A percentile compares a stretch with the other conserved stretches of the same genome.
These are phyloP conservation scores for Otis tarda DNA, from an alignment of 2,113 vertebrate genomes.

Conservation along the genomic window DNA sequence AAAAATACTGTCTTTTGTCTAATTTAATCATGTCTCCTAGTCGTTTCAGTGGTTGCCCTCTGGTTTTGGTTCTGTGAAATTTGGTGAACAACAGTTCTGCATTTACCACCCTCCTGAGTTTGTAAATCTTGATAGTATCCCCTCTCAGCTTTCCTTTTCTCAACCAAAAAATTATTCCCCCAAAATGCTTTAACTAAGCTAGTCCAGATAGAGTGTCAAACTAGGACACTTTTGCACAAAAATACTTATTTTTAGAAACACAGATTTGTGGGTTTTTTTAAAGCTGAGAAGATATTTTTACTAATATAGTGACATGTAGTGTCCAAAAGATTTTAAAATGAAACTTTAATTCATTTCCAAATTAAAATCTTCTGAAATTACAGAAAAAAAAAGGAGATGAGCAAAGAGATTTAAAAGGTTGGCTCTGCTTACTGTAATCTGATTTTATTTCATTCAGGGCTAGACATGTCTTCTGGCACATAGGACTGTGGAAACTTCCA, in stretches of 20 bases:
- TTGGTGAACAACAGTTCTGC: not conserved
- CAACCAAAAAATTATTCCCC: not conserved
- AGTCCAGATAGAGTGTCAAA: not conserved
- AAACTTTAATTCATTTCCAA: not conserved
- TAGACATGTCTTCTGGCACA: not conserved
- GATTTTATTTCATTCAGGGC: not conserved
- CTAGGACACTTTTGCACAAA: not conserved
- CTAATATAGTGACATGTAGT: not conserved
- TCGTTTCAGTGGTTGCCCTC: not conserved
- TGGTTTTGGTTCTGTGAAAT: not conserved
- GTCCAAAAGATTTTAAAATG: not conserved
- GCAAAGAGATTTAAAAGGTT: not conserved
- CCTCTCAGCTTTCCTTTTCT: not conserved
- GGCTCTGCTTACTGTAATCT: not conserved
- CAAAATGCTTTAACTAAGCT: not conserved
- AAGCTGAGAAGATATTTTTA: not conserved
- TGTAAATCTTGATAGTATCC: not conserved
- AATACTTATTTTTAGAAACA: not conserved
- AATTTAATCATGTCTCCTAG: not conserved
- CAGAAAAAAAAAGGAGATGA: not conserved
- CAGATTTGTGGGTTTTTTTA: not conserved
- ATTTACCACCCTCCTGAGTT: not conserved
- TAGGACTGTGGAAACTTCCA: not conserved
- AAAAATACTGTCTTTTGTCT: not conserved
- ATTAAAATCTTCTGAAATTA: not conserved